Evolutionary conservation across 1,140 invertebrate species (phyloP), one percentile per base, ranked within the genome.

Genomic region (Paracyclopina nana): DNA sequence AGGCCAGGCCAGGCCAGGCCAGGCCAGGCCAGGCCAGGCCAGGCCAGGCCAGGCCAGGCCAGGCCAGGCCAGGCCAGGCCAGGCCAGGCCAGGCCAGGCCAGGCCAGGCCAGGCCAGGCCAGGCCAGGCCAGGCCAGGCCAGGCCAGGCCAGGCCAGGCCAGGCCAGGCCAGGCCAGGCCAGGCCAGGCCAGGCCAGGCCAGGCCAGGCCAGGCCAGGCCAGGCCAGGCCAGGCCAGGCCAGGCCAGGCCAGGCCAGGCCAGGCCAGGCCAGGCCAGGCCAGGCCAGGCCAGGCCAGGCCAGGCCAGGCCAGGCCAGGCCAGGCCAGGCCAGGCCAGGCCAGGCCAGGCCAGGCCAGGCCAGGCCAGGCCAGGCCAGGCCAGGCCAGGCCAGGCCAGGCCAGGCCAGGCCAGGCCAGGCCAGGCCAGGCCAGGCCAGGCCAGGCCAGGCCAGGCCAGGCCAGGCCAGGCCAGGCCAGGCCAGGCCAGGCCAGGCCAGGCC

Each of bases 1-100:
- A 57, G 54, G 55, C 55, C 55, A 57, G 54, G 55, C 53, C 55
- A 55, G 54, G 55, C 53, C 55, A 57, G 55, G 55, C 55, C 55
- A 56, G 55, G 55, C 55, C 55, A 56, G 55, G 55, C 55, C 55
- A 56, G 55, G 55, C 54, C 55, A 55, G 55, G 55, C 54, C 49
- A 56, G 55, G 55, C 55, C 55, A 56, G 55, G 55, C 55, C 55
- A 55, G 40, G 48, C 53, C 54, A 56, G 55, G 55, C 55, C 54
- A 56, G 55, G 55, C 54, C 54, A 56, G 55, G 55, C 54, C 54
- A 56, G 54, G 54, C 25, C 55, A 49, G 29, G 48, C 53, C 43
- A 34, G 45, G 53, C 44, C 27, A 41, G 44, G 44, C 52, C 52
- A 57, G 45, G 54, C 54, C 55, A 56, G 55, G 55, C 54, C 55